These are phyloP conservation scores for Megalurothrips usitatus DNA, from an alignment of 2,888 invertebrate genomes.

Conservation along the genomic window DNA sequence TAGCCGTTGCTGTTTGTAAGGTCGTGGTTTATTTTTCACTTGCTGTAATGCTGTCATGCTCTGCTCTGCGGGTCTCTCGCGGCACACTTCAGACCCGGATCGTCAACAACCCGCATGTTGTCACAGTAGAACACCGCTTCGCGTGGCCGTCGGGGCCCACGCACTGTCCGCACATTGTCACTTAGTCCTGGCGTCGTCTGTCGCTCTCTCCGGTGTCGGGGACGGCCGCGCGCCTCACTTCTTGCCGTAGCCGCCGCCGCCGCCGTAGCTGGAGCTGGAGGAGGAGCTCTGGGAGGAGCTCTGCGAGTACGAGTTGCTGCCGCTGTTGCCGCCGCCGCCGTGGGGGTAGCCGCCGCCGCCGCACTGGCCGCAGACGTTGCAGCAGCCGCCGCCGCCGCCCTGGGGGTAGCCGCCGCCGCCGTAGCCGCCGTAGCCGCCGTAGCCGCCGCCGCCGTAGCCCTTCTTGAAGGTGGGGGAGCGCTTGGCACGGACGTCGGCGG, in stretches of 20 bases:
- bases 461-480: not conserved
- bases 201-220: no score
- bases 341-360: not conserved
- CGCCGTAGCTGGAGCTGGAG: not conserved
- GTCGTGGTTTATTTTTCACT: no score
- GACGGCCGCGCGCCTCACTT: not conserved
- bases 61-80: no score
- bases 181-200: no score
- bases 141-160: no score
- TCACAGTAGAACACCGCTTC: no score
- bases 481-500: not conserved
- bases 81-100: no score
- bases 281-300: not conserved
- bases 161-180: no score
- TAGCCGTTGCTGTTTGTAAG: no score
- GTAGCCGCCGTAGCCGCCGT: slow-evolving; percentile 4
- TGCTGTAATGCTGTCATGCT: no score
- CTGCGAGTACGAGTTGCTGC: not conserved
- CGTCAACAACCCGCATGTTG: no score
- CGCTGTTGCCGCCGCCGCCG: not conserved
- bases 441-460: not conserved
- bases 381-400: slow-evolving; percentile 5
- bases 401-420: not conserved
- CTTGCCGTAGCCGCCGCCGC: not conserved
- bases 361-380: not conserved